These are phyloP conservation scores for Diabrotica undecimpunctata DNA, from an alignment of 1,140 invertebrate species.

Conservation along the genomic window DNA sequence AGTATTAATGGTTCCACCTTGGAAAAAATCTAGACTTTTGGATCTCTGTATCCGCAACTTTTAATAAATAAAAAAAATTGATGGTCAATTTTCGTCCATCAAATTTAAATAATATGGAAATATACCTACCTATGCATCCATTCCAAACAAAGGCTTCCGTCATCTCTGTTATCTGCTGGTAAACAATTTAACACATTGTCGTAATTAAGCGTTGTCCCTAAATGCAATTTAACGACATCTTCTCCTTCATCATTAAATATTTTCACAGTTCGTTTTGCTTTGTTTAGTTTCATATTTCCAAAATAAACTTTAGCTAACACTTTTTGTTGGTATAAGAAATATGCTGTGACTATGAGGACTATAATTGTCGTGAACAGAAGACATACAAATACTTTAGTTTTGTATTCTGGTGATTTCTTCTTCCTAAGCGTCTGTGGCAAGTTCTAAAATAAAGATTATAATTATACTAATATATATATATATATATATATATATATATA, in stretches of 20 bases:
- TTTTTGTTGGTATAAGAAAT: conserved; percentile 78
- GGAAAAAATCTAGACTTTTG: too few species aligned
- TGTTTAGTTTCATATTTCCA: conserved; percentile 78
- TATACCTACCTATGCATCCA: conserved; percentile 60
- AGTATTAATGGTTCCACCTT: too few species aligned
- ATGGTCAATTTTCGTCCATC: too few species aligned
- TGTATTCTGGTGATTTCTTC: conserved; percentile 64
- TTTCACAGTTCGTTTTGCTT: conserved; percentile 69
- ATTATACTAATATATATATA: not conserved
- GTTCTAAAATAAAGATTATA: conserved; percentile 40
- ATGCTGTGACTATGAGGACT: conserved; percentile 77
- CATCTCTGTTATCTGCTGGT: conserved; percentile 55
- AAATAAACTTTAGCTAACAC: conserved; percentile 78
- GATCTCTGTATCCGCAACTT: too few species aligned
- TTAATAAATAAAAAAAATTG: too few species aligned
- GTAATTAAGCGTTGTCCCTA: conserved; percentile 59
- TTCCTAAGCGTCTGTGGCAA: conserved; percentile 53
- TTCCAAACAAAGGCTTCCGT: conserved; percentile 69
- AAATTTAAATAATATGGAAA: not conserved
- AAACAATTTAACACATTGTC: conserved; percentile 69
- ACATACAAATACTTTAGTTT: conserved; percentile 74
- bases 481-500: too few species aligned
- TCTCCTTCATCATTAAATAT: conserved; percentile 67
- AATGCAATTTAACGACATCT: conserved; percentile 66
- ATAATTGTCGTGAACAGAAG: conserved; percentile 76